These are phyloP conservation scores for Gallinago media DNA, from an alignment of 2,113 vertebrate species.

Conservation along the genomic window DNA sequence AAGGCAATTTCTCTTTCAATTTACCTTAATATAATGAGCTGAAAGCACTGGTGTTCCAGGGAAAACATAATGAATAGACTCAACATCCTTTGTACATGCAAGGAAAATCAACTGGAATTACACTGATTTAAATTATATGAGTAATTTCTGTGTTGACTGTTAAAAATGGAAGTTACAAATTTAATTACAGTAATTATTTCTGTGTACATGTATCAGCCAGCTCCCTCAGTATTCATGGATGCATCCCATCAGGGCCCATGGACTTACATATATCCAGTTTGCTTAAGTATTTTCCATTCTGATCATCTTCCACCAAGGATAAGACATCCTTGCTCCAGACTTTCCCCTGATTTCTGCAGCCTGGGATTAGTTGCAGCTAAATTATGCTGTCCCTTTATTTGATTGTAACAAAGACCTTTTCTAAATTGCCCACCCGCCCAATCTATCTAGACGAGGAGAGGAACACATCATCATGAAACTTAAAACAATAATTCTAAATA, in stretches of 20 bases:
- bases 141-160: neutral
- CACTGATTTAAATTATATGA: neutral
- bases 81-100: neutral
- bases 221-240: neutral
- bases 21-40: neutral
- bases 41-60: neutral
- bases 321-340: neutral
- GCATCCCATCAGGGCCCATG: neutral
- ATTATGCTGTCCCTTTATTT: neutral
- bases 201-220: neutral
- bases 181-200: neutral
- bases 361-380: neutral
- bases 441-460: neutral
- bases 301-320: neutral
- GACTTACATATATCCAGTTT: neutral
- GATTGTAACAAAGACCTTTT: neutral
- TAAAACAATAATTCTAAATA: neutral
- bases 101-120: neutral
- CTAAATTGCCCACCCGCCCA: neutral
- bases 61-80: neutral
- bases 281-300: neutral
- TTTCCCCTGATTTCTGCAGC: neutral
- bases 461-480: neutral
- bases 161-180: neutral
- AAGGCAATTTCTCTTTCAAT: neutral